Conservation (phyloP, 2,113 vertebrate species). For the Danio rerio region GRCz12tu NC_133186.1:33864501-33865000, state of each 20-base stretch:
- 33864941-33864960: neutral
- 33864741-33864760: neutral
- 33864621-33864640: no score
- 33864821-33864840: neutral
- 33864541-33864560: no score
- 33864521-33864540: no score
- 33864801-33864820: slow-evolving; percentile 13
- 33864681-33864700: no score
- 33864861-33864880: neutral
- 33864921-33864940: neutral
- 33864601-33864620: no score
- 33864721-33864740: neutral
- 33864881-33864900: neutral
- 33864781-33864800: neutral
- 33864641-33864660: no score
- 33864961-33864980: neutral
- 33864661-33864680: no score
- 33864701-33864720: neutral
- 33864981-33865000: neutral
- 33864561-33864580: no score
- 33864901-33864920: neutral
- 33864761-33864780: neutral
- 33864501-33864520: no score
- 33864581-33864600: no score
- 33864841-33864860: neutral